phyloP scores from a whole-genome alignment of 2,888 invertebrate genomes.

The Fragum fragum region DNA sequence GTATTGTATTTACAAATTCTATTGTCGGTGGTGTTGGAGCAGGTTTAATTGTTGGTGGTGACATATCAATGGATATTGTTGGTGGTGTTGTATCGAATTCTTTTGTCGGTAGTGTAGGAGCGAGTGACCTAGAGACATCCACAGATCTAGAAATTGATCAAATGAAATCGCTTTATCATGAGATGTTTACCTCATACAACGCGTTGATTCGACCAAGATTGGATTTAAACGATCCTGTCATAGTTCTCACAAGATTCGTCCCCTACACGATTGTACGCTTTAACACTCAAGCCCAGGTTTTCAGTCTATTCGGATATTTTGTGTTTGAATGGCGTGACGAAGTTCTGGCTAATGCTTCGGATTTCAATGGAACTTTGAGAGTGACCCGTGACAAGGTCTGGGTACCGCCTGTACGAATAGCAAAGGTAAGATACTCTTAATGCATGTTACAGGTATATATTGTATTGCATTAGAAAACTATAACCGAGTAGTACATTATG shows the following conservation, averaged over 20 bases:
- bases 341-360: background rate
- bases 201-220: background rate
- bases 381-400: background rate
- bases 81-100: too few relatives aligned
- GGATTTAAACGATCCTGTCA: background rate
- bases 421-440: background rate
- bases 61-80: too few relatives aligned
- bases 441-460: too few relatives aligned
- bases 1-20: too few relatives aligned
- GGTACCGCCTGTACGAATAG: background rate
- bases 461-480: too few relatives aligned
- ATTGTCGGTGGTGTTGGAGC: too few relatives aligned
- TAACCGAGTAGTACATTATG: too few relatives aligned
- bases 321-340: background rate
- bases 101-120: too few relatives aligned
- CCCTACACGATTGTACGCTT: background rate
- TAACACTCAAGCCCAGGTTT: background rate
- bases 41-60: too few relatives aligned
- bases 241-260: background rate
- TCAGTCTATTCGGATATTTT: background rate
- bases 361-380: background rate
- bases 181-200: background rate
- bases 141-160: background rate
- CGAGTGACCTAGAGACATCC: too few relatives aligned
- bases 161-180: background rate